Evolutionary conservation across 2,113 vertebrate species (phyloP), one percentile per base, ranked within the genome.

Genomic region (Piprites chloris): DNA sequence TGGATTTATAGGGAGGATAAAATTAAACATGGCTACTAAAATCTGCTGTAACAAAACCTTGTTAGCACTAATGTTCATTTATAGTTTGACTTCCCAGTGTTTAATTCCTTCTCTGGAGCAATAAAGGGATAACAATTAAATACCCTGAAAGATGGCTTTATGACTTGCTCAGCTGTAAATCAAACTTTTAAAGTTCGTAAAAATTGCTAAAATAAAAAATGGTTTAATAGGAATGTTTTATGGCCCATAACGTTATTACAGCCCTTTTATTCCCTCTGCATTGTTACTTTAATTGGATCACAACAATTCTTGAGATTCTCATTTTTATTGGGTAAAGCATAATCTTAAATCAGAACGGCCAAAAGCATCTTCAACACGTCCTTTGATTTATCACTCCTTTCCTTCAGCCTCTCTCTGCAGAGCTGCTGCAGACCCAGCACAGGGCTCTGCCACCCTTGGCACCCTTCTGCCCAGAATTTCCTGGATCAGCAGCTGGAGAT

Each of bases 181-280:
- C 98, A 98, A 97, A 98, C 98, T 98, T 98, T 94, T 95, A 98
- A 98, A 98, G 97, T 98, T 98, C 96, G 90, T 98, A 98, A 98
- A 98, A 98, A 97, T 95, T 94, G 97, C 98, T 98, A 98, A 98
- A 98, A 98, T 98, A 98, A 98, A 98, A 98, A 98, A 98, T 98
- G 98, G 97, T 97, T 98, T 98, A 98, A 98, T 98, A 98, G 98
- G 98, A 97, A 97, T 97, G 97, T 95, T 98, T 98, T 98, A 98
- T 98, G 98, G 97, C 75, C 98, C 98, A 94, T 98, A 98, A 98
- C 98, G 96, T 98, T 98, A 97, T 98, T 97, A 98, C 96, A 98
- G 98, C 98, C 85, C 19, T 94, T 98, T 98, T 97, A 98, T 98
- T 98, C 98, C 98, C 96, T 87, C 97, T 96, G 95, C 91, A 90